Conservation (phyloP, 2,113 vertebrate species). For the Salvelinus namaycush region DNA sequence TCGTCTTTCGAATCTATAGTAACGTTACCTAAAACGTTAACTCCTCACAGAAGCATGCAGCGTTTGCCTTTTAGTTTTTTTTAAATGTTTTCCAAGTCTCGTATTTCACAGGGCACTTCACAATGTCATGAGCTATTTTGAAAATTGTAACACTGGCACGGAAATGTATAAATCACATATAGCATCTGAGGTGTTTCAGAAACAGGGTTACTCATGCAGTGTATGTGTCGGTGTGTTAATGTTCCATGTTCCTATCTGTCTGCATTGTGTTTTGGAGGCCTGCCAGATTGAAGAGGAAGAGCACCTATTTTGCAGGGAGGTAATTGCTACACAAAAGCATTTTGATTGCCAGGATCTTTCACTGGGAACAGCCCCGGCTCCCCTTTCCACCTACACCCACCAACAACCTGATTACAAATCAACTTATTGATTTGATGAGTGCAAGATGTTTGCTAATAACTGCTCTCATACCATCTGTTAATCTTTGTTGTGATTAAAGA, state of each 20-base stretch:
- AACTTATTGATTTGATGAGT: slow-evolving; percentile 91
- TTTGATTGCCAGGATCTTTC: slow-evolving; percentile 77
- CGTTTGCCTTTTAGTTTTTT: too few species aligned
- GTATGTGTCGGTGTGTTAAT: slow-evolving; percentile 63
- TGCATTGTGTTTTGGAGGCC: slow-evolving; percentile 66
- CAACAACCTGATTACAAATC: slow-evolving; percentile 79
- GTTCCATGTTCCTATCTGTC: slow-evolving; percentile 63
- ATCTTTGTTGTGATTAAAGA: slow-evolving; percentile 97
- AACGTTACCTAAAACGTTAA: background rate
- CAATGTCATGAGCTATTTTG: too few species aligned
- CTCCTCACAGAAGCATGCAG: too few species aligned
- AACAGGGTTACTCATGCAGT: slow-evolving; percentile 30
- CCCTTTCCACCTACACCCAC: slow-evolving; percentile 53
- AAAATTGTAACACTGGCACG: too few species aligned
- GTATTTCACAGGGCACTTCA: too few species aligned
- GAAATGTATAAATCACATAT: background rate
- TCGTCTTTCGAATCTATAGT: background rate
- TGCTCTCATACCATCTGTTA: slow-evolving; percentile 91
- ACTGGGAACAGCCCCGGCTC: slow-evolving; percentile 60
- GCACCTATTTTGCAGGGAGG: slow-evolving; percentile 73
- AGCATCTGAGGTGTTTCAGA: background rate
- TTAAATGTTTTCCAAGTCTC: too few species aligned
- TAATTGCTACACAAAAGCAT: slow-evolving; percentile 77
- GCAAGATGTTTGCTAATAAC: slow-evolving; percentile 88
- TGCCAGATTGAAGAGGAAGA: slow-evolving; percentile 71